Evolutionary conservation across 2,113 vertebrate species (phyloP), one percentile per base, ranked within the genome.

Genomic region (Amazona guildingii): DNA sequence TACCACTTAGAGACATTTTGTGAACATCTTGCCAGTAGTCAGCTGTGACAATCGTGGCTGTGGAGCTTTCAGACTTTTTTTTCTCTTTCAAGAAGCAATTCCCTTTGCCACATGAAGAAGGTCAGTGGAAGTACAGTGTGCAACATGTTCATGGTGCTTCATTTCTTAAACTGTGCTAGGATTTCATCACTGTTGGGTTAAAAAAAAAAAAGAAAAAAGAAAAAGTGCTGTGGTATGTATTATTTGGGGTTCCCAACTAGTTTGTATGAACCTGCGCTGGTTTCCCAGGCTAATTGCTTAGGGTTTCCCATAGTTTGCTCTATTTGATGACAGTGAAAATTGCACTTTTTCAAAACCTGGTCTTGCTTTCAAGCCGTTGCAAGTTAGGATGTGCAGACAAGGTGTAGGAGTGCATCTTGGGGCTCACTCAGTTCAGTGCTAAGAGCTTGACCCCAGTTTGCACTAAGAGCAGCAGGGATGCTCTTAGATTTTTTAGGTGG

Each of bases 41-140:
- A 93, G 96, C 95, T 96, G 80, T 97, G 97, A 97, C 97, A 97
- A 88, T 98, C 90, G 83, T 96, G 94, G 94, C 81, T 95, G 79
- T 90, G 95, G 91, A 97, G 92, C 81, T 88, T 97, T 96, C 88
- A 92, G 57, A 92, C 89, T 84, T 93, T 37, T 89, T 94, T 92
- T 94, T 69, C 52, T 92, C 76, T 95, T 92, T 90, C 63, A 96
- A 98, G 97, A 93, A 94, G 73, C 33, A 43, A 59, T 81, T 92
- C 70, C 44, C 37, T 85, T 92, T 83, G 74, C 72, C 84, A 63
- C 52, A 57, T 0, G 3, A 76, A 85, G 91, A 97, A 98, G 98
- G 98, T 98, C 95, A 97, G 98, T 95, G 92, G 52, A 84, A 83
- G 17, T 73, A 61, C 51, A 55, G 48, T 25, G 57, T 85, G 43